A percentile compares a stretch with the other conserved stretches of the same genome.
phyloP scores from a whole-genome alignment of 2,797 vertebrate genomes.

The Xiphophorus birchmanni region DNA sequence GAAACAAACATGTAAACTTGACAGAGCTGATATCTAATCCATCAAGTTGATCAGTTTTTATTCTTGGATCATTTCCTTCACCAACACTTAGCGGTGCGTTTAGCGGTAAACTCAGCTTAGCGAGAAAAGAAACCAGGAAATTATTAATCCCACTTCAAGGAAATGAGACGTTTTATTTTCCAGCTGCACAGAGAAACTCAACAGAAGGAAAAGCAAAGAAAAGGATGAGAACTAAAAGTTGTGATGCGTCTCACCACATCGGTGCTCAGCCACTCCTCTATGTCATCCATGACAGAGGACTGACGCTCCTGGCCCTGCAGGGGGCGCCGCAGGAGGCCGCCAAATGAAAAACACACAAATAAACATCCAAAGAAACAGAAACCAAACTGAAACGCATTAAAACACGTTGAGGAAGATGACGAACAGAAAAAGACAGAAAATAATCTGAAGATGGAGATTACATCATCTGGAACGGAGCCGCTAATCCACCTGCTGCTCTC shows the following conservation, averaged over 20 bases:
- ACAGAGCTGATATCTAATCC: not conserved
- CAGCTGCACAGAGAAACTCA: conserved; percentile 12
- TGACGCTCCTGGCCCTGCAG: conserved; percentile 90
- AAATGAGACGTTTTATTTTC: conserved; percentile 31
- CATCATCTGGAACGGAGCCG: not conserved
- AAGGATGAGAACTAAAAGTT: conserved; percentile 76
- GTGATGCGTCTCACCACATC: conserved; percentile 93
- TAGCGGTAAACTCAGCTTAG: not conserved
- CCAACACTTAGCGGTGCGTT: conserved; percentile 8
- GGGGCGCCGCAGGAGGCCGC: conserved; percentile 69
- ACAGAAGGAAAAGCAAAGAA: conserved; percentile 25
- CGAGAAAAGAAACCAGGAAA: conserved; percentile 1
- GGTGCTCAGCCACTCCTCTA: conserved; percentile 98
- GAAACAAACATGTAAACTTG: not conserved
- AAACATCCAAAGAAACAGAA: conserved; percentile 71
- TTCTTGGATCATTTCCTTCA: not conserved
- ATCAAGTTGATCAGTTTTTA: conserved; percentile 41
- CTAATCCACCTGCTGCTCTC: not conserved
- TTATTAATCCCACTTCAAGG: conserved; percentile 25
- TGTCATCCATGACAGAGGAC: conserved; percentile 99
- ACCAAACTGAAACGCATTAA: conserved; percentile 43
- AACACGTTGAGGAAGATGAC: not conserved
- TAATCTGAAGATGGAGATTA: not conserved
- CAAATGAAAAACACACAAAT: conserved; percentile 21
- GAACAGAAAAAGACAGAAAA: not conserved